Percentiles rank a stretch among this genome's conserved stretches.
phyloP scores from a whole-genome alignment of 2,797 vertebrate species.

The Lithobates pipiens region DNA sequence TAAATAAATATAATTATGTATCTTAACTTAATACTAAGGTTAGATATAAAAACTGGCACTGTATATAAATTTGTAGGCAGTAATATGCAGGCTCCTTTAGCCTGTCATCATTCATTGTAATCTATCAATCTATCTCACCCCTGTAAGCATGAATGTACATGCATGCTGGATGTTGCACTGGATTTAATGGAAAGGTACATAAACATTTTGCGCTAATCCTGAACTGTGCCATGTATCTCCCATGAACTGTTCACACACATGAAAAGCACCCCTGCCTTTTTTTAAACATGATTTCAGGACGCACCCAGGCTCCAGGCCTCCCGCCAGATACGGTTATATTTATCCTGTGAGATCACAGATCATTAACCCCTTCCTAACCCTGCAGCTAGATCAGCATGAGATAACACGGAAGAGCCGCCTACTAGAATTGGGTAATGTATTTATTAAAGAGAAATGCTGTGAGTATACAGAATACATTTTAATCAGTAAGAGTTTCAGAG shows the following conservation, averaged over 20 bases:
- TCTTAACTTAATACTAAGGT: no score
- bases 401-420: background rate
- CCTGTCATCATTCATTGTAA: background rate
- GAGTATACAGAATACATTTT: background rate
- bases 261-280: slow-evolving; percentile 3
- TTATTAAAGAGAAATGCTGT: background rate
- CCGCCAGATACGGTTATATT: slow-evolving; percentile 52
- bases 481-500: background rate
- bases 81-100: no score
- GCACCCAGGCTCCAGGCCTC: slow-evolving; percentile 48
- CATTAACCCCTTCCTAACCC: slow-evolving; percentile 44
- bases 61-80: no score
- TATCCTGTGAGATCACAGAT: slow-evolving; percentile 54
- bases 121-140: background rate
- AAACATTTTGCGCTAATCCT: background rate
- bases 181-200: background rate
- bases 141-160: background rate
- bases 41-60: no score
- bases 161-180: background rate
- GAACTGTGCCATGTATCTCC: background rate
- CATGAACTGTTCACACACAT: slow-evolving; percentile 11
- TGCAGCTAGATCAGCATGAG: background rate
- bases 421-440: background rate
- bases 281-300: slow-evolving; percentile 33
- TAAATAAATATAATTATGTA: no score